Evolutionary conservation across 1,140 invertebrate species (phyloP), one percentile per base, ranked within the genome.

Genomic region (Colletes gigas): DNA sequence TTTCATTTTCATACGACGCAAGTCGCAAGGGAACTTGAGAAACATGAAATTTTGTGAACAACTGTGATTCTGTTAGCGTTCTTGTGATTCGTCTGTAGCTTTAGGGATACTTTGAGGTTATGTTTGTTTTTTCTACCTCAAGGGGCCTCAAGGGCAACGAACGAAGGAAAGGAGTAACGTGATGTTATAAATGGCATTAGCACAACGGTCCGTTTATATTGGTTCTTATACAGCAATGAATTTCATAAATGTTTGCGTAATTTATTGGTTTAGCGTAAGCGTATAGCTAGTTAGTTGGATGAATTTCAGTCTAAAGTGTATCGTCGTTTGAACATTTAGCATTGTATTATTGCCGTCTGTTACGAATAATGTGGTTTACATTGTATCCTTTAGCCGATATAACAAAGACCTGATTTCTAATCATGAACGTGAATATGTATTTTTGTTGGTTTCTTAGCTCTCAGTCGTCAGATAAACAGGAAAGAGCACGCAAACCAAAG

Each of bases 401-500:
- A n/a, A 52, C 47, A 41, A 39, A 17, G 5, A 47, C 10, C 10
- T 50, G 10, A 50, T 50, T 14, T 10, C 7, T 15, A 19, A 4
- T 12, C 30, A 12, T 14, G 70, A 17, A 21, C 21, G 4, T 12
- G 41, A 41, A 71, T 62, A 47, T 19, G 0, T 15, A 0, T 63
- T 74, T 50, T 1, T 39, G 2, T 57, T 57, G 19, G 9, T 83
- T 84, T 89, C 87, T n/a, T 73, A 94, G 93, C 69, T 93, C 93
- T 50, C 93, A 94, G 66, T 93, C 93, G 1, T 82, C 90, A 15
- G 93, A 94, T 21, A 94, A 94, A 52, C 89, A 88, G 66, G 93
- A 94, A 15, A 93, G 92, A 69, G 72, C 89, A 12, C 89, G 92
- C 12, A 93, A 93, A 79, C 89, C 89, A 6, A 94, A 93, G 72